These are phyloP conservation scores for Aleiodes alternator DNA, from an alignment of 2,888 invertebrate genomes.

Conservation along the genomic window DNA sequence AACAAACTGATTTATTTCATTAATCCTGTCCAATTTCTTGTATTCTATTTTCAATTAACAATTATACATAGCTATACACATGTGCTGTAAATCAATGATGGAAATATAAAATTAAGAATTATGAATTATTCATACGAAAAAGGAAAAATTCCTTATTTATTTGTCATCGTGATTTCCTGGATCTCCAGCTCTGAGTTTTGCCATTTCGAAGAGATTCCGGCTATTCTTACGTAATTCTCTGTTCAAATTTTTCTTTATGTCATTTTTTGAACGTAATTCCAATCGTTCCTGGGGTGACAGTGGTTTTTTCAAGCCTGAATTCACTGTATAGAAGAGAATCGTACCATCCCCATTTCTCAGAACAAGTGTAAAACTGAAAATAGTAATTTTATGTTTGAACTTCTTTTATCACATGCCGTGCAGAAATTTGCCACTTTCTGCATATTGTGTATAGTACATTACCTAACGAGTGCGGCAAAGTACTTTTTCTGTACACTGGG, in stretches of 20 bases:
- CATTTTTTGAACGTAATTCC: constrained; percentile 61
- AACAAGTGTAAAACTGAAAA: constrained; percentile 68
- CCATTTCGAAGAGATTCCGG: constrained; percentile 69
- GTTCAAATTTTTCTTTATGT: constrained; percentile 64
- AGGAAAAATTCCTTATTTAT: neutral
- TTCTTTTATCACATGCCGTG: neutral
- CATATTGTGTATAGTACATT: too few relatives aligned
- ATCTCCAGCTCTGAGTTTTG: constrained; percentile 55
- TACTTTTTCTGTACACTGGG: too few relatives aligned
- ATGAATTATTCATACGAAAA: constrained; percentile 41
- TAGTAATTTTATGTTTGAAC: neutral
- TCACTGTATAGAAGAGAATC: constrained; percentile 68
- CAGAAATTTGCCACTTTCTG: too few relatives aligned
- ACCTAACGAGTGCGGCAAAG: too few relatives aligned
- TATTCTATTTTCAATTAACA: constrained; percentile 47
- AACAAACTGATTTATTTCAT: constrained; percentile 50
- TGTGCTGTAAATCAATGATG: constrained; percentile 54
- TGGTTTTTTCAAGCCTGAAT: constrained; percentile 67
- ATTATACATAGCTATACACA: constrained; percentile 46
- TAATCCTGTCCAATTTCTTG: constrained; percentile 47
- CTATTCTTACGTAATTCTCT: constrained; percentile 68
- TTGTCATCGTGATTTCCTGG: constrained; percentile 33
- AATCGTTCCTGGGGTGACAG: constrained; percentile 63
- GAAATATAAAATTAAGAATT: constrained; percentile 35
- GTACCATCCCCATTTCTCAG: constrained; percentile 71